Evolutionary conservation across 2,113 vertebrate species (phyloP).

Genomic region (Merops nubicus): DNA sequence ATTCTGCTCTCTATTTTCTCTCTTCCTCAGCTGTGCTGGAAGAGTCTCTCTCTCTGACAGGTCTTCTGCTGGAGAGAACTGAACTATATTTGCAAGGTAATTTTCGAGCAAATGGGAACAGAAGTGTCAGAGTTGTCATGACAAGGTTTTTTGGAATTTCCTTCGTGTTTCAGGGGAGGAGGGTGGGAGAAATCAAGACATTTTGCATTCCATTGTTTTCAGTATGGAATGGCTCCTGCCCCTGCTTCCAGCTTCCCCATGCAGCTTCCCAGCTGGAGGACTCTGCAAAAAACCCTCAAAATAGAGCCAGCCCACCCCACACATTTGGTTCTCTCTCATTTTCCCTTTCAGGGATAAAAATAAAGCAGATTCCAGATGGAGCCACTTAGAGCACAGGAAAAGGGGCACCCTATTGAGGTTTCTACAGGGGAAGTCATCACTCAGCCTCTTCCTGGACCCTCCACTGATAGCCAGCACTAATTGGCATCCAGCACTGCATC

Average conservation of each 20-base stretch:
- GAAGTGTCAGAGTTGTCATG: not conserved
- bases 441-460: not conserved
- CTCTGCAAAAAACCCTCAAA: accelerated
- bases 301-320: accelerated
- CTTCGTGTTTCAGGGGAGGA: not conserved
- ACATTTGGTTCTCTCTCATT: not conserved
- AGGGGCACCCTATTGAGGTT: not conserved
- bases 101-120: slow-evolving; percentile 46
- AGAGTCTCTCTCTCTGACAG: slow-evolving; percentile 30
- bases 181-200: not conserved
- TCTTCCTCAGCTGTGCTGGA: slow-evolving; percentile 25
- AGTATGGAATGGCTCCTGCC: not conserved
- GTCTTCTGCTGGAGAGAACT: not conserved
- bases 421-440: not conserved
- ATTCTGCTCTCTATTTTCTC: not conserved
- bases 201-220: not conserved
- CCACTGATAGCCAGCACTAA: not conserved
- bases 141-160: slow-evolving; percentile 28
- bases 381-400: not conserved
- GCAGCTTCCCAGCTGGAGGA: not conserved
- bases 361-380: not conserved
- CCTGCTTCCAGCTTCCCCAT: not conserved
- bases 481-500: not conserved
- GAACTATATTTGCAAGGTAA: slow-evolving; percentile 37
- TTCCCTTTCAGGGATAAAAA: not conserved